phyloP scores from a whole-genome alignment of 2,113 vertebrate species.

The Saguinus imperator region DNA sequence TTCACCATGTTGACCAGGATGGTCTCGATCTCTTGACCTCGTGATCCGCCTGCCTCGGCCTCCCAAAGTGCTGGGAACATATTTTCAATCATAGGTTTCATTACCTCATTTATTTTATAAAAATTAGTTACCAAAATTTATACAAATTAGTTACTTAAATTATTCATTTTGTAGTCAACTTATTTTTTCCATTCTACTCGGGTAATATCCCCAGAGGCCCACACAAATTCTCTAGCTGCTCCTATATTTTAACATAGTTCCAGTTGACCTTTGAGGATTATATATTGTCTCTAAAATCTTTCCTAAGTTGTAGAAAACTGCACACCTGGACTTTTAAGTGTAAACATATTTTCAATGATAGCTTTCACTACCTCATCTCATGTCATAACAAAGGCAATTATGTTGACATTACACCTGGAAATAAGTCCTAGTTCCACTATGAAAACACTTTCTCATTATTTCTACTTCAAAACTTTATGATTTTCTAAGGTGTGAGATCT shows the following conservation, averaged over 20 bases:
- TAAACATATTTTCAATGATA: not conserved
- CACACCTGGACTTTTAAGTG: not conserved
- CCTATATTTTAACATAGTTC: rapidly evolving
- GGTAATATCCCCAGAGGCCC: not conserved
- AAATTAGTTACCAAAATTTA: no score
- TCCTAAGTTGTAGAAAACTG: not conserved
- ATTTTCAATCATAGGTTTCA: not conserved
- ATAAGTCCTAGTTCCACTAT: not conserved
- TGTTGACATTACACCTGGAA: not conserved
- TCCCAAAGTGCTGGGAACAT: not conserved
- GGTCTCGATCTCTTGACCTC: no score
- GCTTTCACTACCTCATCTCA: not conserved
- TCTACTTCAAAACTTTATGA: not conserved
- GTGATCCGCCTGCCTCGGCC: no score
- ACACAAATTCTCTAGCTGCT: no score
- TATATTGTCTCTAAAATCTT: not conserved
- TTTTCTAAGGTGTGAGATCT: not conserved
- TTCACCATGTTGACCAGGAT: no score
- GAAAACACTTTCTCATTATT: not conserved
- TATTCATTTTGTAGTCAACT: not conserved
- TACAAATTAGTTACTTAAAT: not conserved
- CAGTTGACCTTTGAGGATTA: not conserved
- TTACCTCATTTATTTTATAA: no score
- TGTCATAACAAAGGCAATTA: not conserved
- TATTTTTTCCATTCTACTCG: no score